Base-by-base conservation (phyloP, 2,888 invertebrate species). In the Eledone cirrhosa region DNA sequence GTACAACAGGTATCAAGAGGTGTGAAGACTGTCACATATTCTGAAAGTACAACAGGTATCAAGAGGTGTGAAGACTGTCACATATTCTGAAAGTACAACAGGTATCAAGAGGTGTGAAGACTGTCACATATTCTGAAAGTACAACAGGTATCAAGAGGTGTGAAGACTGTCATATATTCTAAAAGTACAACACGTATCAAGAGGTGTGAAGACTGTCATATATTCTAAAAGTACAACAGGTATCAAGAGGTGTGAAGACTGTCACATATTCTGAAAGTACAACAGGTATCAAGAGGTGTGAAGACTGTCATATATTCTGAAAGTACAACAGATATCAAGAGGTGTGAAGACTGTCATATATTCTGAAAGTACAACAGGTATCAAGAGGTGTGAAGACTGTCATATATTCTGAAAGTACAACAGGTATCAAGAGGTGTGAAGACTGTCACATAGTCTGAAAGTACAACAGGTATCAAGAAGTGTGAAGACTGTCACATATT, bases 341-440 rank as follows among this genome's bases (percentile, higher is more conserved):
- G 89, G 95, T 94, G 22, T 95, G 93, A 27, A 99, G 93, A 0
- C 95, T 96, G 86, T 98, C 98, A 33, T 97, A 93, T 29, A 98
- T 91, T 82, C 90, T 88, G 83, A 29, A 29, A 29, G n/a, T 14
- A 1, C 19, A 67, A 67, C 16, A 22, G 0, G 27, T 2, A 29
- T 2, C 11, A 67, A 24, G 0, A 94, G 89, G 95, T 94, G 22
- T 95, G 93, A 27, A 99, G 93, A 0, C 95, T 96, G 86, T 98
- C 98, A 33, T 97, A 93, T 29, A 98, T 91, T 82, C 90, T 88
- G 83, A 29, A 29, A 29, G n/a, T 14, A 1, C 19, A 67, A 67
- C 16, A 22, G 0, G 27, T 2, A 29, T 2, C 11, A 67, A 24
- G 0, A 94, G 89, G 95, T 94, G 22, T 95, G 93, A 27, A 99